Evolutionary conservation across 2,113 vertebrate species (phyloP), one percentile per base, ranked within the genome.

Genomic region (Rostratula benghalensis): DNA sequence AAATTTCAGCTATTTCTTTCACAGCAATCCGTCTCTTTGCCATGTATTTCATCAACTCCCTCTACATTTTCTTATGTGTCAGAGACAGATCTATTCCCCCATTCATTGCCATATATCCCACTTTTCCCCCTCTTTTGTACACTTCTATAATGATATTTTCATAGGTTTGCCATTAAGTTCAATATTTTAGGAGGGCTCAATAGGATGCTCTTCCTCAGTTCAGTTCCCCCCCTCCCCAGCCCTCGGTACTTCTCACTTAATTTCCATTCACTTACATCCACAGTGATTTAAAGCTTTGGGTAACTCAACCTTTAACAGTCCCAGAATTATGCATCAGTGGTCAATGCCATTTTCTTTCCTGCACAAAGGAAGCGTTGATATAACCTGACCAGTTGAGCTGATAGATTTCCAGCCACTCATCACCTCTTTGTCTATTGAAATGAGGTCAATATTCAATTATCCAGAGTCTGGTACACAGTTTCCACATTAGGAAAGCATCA

Each of bases 391-490:
- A 37, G n/a, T n/a, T 53, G n/a, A 60, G 59, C 63, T 77, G 87
- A 81, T 41, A 13, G 59, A 82, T 82, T 71, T 67, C 82, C 35
- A 69, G 25, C 48, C 75, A 75, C 5, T 80, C 91, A 63, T 45
- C 81, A 80, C n/a, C 64, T 82, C 64, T 90, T 90, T 87, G 82
- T 93, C 87, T 82, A 59, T 30, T 37, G 70, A 59, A 71, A 87
- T n/a, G 45, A 60, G 83, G 87, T 90, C 92, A 82, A 93, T 87
- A 93, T 65, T 77, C 76, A 65, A 90, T 90, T 71, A 82, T 41
- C 87, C 41, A 24, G 64, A 71, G 70, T 31, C 59, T 5, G 0
- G 56, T 11, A 51, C 61, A 20, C 17, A 23, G 61, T n/a, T 76
- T 81, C 33, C 8, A 3, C 63, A 39, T 28, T 70, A 59, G 45